A percentile compares a stretch with the other conserved stretches of the same genome.
Evolutionary conservation across 2,113 vertebrate genomes (phyloP).

Genomic region (Acanthochromis polyacanthus): DNA sequence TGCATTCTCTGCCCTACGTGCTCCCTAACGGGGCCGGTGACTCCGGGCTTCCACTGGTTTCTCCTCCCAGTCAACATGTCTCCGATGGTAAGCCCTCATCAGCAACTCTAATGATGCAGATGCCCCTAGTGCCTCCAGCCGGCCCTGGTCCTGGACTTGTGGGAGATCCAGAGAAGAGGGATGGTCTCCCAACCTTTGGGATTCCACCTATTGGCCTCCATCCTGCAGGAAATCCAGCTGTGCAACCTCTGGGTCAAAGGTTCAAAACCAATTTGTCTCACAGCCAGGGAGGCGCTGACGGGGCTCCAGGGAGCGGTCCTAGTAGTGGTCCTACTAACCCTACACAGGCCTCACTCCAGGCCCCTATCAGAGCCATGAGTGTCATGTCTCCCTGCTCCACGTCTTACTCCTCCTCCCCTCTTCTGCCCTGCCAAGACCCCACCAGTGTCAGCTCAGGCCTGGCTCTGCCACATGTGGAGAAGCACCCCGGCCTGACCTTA

Average conservation of each 20-base stretch:
- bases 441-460: conserved; percentile 65
- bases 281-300: conserved; percentile 64
- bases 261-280: conserved; percentile 85
- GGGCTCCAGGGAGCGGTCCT: background rate
- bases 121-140: conserved; percentile 83
- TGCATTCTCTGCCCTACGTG: conserved; percentile 88
- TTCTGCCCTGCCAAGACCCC: conserved; percentile 83
- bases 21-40: conserved; percentile 84
- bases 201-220: conserved; percentile 81
- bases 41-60: conserved; percentile 81
- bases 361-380: conserved; percentile 81
- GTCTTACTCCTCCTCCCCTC: conserved; percentile 51
- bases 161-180: conserved; percentile 85
- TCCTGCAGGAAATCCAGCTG: conserved; percentile 79
- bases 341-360: conserved; percentile 80
- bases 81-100: conserved; percentile 83
- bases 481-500: conserved; percentile 86
- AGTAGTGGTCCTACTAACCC: conserved; percentile 60
- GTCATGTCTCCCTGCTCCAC: conserved; percentile 87
- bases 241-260: conserved; percentile 89
- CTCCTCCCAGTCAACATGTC: conserved; percentile 76
- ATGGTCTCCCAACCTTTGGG: conserved; percentile 79
- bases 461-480: conserved; percentile 87
- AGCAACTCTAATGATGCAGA: conserved; percentile 80
- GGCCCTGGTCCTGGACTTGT: conserved; percentile 58